Conservation (phyloP, 2,888 invertebrate species). For the Hypselothyrea guttata region DNA sequence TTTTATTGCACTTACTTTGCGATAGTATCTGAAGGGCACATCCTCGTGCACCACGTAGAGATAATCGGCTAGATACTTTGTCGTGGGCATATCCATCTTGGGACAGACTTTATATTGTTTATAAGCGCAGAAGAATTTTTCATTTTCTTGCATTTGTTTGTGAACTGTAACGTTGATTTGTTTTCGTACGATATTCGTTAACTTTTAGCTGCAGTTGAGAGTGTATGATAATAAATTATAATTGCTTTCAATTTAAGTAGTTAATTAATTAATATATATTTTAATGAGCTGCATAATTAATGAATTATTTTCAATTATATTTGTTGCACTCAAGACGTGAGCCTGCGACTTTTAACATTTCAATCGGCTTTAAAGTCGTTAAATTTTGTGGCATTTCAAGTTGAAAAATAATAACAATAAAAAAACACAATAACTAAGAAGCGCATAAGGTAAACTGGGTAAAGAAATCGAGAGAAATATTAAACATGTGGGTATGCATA, state of each 20-base stretch:
- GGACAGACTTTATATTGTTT: constrained; percentile 82
- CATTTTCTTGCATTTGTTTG: constrained; percentile 82
- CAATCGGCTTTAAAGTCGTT: neutral
- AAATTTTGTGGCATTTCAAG: constrained; percentile 1
- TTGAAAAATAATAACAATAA: constrained; percentile 24
- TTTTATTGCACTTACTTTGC: constrained; percentile 80
- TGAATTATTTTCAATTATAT: constrained; percentile 8
- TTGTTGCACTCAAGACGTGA: constrained; percentile 29
- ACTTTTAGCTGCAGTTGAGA: neutral
- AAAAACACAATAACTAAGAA: constrained; percentile 25
- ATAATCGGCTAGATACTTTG: constrained; percentile 83
- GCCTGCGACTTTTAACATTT: constrained; percentile 33
- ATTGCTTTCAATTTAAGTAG: no score
- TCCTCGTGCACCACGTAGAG: constrained; percentile 82
- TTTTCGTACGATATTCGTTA: constrained; percentile 8
- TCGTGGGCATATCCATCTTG: constrained; percentile 82
- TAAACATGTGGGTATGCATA: constrained; percentile 37
- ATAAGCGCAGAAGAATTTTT: constrained; percentile 79
- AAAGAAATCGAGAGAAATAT: constrained; percentile 7
- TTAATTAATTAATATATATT: neutral
- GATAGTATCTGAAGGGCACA: constrained; percentile 82
- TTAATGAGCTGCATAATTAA: neutral
- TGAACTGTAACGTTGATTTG: constrained; percentile 24
- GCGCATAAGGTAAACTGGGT: constrained; percentile 15
- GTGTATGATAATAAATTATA: no score